Evolutionary conservation across 2,113 vertebrate genomes (phyloP).

Genomic region (Callipepla californica): DNA sequence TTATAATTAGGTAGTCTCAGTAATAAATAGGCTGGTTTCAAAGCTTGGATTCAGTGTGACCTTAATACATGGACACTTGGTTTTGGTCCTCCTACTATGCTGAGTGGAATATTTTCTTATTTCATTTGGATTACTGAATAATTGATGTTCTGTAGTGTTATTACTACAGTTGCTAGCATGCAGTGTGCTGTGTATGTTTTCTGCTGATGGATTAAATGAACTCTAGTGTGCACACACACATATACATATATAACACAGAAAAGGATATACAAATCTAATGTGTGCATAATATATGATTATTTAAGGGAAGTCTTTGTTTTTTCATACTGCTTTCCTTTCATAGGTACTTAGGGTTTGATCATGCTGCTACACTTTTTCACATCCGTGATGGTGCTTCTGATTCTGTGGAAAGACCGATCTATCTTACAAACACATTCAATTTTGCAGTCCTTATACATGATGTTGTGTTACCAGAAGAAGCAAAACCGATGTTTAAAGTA

Average conservation of each 20-base stretch:
- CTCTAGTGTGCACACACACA: not conserved
- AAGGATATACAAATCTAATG: too few relatives aligned
- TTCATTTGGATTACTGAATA: not conserved
- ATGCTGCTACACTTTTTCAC: slow-evolving; percentile 95
- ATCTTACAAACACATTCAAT: slow-evolving; percentile 94
- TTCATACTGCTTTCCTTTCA: slow-evolving; percentile 52
- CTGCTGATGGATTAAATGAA: not conserved
- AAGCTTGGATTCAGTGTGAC: not conserved
- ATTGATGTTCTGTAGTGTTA: not conserved
- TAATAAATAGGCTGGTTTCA: not conserved
- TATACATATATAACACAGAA: too few relatives aligned
- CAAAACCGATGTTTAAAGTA: slow-evolving; percentile 93
- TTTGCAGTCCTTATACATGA: slow-evolving; percentile 93
- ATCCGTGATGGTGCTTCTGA: slow-evolving; percentile 94
- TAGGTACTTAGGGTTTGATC: slow-evolving; percentile 94
- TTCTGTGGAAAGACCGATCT: slow-evolving; percentile 89
- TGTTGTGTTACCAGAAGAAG: slow-evolving; percentile 91
- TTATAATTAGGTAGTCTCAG: not conserved
- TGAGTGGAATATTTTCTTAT: not conserved
- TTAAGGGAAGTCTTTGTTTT: not conserved
- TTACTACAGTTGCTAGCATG: not conserved
- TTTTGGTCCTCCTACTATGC: not conserved
- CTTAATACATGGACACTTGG: not conserved
- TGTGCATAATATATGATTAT: not conserved
- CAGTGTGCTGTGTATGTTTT: not conserved